Conservation (phyloP, 1,140 invertebrate species). For the Euura lappo region DNA sequence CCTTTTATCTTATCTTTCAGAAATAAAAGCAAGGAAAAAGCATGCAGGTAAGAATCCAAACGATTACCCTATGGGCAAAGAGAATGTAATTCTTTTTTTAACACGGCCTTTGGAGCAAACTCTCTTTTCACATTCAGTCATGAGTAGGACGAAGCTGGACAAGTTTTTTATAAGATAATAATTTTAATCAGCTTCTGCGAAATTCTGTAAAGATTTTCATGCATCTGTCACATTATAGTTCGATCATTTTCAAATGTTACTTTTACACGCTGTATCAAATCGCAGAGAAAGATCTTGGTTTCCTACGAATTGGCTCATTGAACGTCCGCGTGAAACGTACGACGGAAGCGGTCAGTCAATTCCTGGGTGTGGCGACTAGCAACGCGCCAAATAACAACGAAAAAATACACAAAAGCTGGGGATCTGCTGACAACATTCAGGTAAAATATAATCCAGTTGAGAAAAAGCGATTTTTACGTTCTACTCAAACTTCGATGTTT, state of each 20-base stretch:
- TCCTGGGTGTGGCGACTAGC: slow-evolving; percentile 75
- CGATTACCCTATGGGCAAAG: not conserved
- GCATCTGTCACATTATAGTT: too few species aligned
- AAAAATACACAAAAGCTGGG: slow-evolving; percentile 82
- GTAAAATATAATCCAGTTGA: slow-evolving; percentile 48
- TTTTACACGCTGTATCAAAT: slow-evolving; percentile 24
- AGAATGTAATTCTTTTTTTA: not conserved
- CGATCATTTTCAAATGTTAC: too few species aligned
- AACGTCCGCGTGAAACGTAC: slow-evolving; percentile 92
- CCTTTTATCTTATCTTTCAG: slow-evolving; percentile 61
- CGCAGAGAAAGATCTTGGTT: slow-evolving; percentile 84
- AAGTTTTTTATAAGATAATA: not conserved
- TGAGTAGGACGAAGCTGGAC: too few species aligned
- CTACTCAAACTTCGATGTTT: slow-evolving; percentile 16
- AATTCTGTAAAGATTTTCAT: too few species aligned
- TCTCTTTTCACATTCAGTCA: too few species aligned
- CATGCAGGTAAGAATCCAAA: slow-evolving; percentile 64
- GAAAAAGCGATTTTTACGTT: slow-evolving; percentile 16
- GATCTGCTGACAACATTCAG: slow-evolving; percentile 84
- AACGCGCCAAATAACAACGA: slow-evolving; percentile 60
- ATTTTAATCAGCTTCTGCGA: not conserved
- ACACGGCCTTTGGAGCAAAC: too few species aligned
- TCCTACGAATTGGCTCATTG: slow-evolving; percentile 88
- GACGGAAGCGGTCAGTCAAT: slow-evolving; percentile 88
- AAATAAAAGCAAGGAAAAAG: slow-evolving; percentile 77